Base-by-base conservation (phyloP, 2,797 vertebrate species). In the Pteropus rufus region DNA sequence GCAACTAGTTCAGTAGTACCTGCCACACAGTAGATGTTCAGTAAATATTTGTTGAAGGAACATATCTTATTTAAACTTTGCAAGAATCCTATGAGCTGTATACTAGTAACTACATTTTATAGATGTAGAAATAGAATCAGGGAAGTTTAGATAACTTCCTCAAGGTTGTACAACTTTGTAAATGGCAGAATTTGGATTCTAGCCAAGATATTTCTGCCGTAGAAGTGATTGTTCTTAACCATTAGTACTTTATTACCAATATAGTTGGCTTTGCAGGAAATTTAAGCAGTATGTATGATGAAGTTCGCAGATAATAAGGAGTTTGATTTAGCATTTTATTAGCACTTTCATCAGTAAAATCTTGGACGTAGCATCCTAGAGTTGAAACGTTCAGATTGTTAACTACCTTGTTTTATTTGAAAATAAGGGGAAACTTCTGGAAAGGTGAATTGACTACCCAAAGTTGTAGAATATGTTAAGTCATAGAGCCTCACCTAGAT, bases 371-470 rank as follows among this genome's bases (percentile, higher is more conserved):
- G 49, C 10, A 79, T 58, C 15, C 69, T 91, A 52, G 49, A 94
- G 21, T 58, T 88, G 19, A 84, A 96, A 69, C 10, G 18, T 89
- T 92, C 31, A 46, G 49, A 77, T 94, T 3, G 39, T 91, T 96
- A 94, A 56, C 67, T 93, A 24, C 49, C 4, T 79, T 92, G 31
- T 84, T 90, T 87, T 36, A 81, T 91, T 94, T 94, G 52, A 92
- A 97, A 87, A 91, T 84, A 90, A 94, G 75, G n/a, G 36, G 64
- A 90, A 89, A 90, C 64, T 41, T 77, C 31, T 67, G 72, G 49
- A 79, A 85, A 87, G 39, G 39, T 89, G 58, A 73, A 29, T 56
- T 87, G 62, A 64, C 64, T 93, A 58, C 10, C 29, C 18, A 84
- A 14, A 65, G n/a, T 89, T 80, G 60, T 14, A 80, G 69, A 72